Evolutionary conservation across 2,888 invertebrate genomes (phyloP).

Genomic region (Leptogaster cylindrica): DNA sequence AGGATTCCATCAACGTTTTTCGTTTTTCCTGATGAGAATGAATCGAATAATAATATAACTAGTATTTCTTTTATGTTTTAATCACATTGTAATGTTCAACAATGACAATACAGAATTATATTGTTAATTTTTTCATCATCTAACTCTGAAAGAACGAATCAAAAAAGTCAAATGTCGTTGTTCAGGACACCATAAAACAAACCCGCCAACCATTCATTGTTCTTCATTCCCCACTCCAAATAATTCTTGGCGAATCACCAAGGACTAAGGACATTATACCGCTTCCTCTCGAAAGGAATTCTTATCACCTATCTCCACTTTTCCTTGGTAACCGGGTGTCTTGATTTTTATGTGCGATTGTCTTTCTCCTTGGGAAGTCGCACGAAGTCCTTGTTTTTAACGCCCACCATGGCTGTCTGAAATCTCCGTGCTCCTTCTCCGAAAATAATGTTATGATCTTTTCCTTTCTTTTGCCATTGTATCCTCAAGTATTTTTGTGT

Average conservation of each 20-base stretch:
- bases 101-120: no score
- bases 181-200: conserved; percentile 16
- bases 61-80: no score
- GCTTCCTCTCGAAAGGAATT: conserved; percentile 3
- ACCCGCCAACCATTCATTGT: neutral
- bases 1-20: no score
- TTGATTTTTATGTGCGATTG: conserved; percentile 31
- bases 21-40: no score
- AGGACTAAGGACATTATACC: conserved; percentile 18
- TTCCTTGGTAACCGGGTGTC: conserved; percentile 10
- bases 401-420: no score
- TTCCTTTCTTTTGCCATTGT: conserved; percentile 31
- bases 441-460: conserved; percentile 4
- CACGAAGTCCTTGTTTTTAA: neutral
- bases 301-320: conserved; percentile 33
- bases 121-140: no score
- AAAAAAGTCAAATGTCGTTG: conserved; percentile 9
- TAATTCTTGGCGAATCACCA: neutral
- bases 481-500: no score
- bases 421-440: neutral
- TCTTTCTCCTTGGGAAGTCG: conserved; percentile 10
- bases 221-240: no score
- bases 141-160: no score
- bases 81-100: no score
- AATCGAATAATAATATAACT: no score